These are phyloP conservation scores for Keiferia lycopersicella DNA, from an alignment of 2,888 invertebrate species.

Conservation along the genomic window DNA sequence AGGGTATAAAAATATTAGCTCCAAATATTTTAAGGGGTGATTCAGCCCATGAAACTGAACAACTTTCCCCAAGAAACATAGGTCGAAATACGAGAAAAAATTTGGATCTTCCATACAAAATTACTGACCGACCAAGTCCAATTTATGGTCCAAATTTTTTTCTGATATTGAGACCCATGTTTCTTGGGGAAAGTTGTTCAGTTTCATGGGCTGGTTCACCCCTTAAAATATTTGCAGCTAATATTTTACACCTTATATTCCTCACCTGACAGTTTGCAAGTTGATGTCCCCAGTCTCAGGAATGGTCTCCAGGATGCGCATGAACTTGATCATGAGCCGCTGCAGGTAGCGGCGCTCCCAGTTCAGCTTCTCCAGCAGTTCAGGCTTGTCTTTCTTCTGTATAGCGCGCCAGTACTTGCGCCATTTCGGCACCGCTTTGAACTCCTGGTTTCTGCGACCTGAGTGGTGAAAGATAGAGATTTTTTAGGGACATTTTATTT, in stretches of 20 bases:
- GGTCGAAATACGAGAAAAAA: too few species aligned
- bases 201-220: too few species aligned
- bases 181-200: too few species aligned
- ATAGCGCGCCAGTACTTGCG: conserved; percentile 95
- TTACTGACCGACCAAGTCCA: too few species aligned
- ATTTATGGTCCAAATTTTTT: too few species aligned
- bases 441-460: conserved; percentile 92
- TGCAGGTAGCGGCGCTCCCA: conserved; percentile 95
- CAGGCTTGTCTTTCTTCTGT: conserved; percentile 90
- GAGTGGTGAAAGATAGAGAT: conserved; percentile 53
- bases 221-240: too few species aligned
- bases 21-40: too few species aligned
- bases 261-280: conserved; percentile 77
- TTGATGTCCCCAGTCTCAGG: conserved; percentile 82
- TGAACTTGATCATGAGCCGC: conserved; percentile 92
- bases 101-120: too few species aligned
- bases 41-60: too few species aligned
- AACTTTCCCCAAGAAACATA: too few species aligned
- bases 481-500: not conserved
- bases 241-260: conserved; percentile 75
- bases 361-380: conserved; percentile 84
- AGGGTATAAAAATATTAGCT: too few species aligned
- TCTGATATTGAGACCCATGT: too few species aligned
- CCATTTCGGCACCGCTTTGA: conserved; percentile 93
- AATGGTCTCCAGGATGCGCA: conserved; percentile 89